phyloP scores from a whole-genome alignment of 2,888 invertebrate species.

The Drosophila rellima region DNA sequence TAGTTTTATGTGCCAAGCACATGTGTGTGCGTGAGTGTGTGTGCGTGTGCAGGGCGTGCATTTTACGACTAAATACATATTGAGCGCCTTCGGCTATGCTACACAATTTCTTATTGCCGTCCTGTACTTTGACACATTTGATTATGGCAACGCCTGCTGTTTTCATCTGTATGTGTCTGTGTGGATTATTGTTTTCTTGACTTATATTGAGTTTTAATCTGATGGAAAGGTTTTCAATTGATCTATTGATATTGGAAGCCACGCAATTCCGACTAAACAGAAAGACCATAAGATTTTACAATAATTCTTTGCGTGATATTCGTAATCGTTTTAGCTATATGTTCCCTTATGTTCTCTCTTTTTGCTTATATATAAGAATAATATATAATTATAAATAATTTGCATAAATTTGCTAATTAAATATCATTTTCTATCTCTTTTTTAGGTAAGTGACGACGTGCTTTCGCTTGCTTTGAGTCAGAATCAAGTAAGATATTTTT shows the following conservation, averaged over 20 bases:
- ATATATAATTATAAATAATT: conserved; percentile 8
- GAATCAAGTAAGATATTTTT: conserved; percentile 80
- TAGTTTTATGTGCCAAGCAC: conserved; percentile 57
- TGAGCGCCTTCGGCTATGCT: conserved; percentile 53
- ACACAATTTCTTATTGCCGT: conserved; percentile 45
- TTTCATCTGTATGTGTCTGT: background rate
- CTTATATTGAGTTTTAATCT: conserved; percentile 10
- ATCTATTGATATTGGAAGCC: background rate
- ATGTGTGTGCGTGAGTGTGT: conserved; percentile 5
- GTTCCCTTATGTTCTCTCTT: no score
- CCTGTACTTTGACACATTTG: conserved; percentile 27
- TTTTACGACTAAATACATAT: conserved; percentile 67
- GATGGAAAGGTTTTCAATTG: conserved; percentile 1
- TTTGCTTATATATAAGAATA: no score
- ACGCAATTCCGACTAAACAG: no score
- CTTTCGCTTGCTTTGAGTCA: conserved; percentile 83
- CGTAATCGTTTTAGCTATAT: no score
- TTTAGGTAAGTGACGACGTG: conserved; percentile 83
- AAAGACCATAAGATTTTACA: no score
- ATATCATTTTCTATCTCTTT: conserved; percentile 21
- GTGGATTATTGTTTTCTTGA: conserved; percentile 12
- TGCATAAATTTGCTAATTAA: background rate
- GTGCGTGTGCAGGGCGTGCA: conserved; percentile 45
- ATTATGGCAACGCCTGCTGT: conserved; percentile 8
- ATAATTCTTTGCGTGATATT: no score